Conservation (phyloP, 2,888 invertebrate species). For the Dryomyza anilis region DNA sequence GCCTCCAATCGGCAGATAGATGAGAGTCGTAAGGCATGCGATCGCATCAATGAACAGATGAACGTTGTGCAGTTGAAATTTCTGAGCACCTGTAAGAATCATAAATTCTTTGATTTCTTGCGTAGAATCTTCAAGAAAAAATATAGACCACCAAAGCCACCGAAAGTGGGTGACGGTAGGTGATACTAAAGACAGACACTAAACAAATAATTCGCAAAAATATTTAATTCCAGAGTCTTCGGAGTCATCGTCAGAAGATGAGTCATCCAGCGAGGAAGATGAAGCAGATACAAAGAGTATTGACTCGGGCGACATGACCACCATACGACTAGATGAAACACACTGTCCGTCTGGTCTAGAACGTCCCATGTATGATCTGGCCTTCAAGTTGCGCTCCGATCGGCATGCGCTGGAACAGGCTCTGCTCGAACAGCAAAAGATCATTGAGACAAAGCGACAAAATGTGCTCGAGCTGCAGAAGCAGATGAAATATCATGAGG, state of each 20-base stretch:
- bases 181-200: conserved; percentile 7
- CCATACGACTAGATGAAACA: conserved; percentile 72
- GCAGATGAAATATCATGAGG: conserved; percentile 65
- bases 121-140: conserved; percentile 83
- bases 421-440: conserved; percentile 66
- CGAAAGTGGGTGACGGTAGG: conserved; percentile 63
- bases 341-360: conserved; percentile 77
- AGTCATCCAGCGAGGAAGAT: conserved; percentile 62
- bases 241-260: conserved; percentile 66
- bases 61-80: conserved; percentile 65
- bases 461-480: conserved; percentile 68
- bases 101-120: conserved; percentile 80
- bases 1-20: conserved; percentile 48
- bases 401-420: conserved; percentile 67
- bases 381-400: conserved; percentile 68
- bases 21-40: conserved; percentile 47
- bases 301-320: conserved; percentile 71
- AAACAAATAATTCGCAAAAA: not conserved
- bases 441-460: conserved; percentile 66
- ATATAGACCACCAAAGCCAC: conserved; percentile 71
- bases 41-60: conserved; percentile 61
- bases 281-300: conserved; percentile 66
- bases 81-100: conserved; percentile 67
- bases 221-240: conserved; percentile 50
- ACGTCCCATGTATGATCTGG: conserved; percentile 69